Evolutionary conservation across 2,888 invertebrate species (phyloP), one percentile per base, ranked within the genome.

Genomic region (Gymnocheta viridis): DNA sequence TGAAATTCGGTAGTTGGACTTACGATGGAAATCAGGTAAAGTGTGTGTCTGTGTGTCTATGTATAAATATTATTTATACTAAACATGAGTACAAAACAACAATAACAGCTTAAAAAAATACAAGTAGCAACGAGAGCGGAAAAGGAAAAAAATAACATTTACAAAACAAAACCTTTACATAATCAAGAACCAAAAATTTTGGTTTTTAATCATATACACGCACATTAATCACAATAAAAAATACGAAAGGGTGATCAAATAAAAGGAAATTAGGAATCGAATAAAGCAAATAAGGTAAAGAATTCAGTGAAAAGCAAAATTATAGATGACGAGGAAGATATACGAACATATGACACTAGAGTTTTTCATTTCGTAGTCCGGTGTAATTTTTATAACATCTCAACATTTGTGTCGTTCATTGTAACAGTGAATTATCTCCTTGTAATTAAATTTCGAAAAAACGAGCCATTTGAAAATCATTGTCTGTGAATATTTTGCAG

Each of bases 1-100:
- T 99, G 97, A 98, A 99, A 96, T 99, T 99, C 93, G 99, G 99
- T 94, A 98, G 99, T 94, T 99, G 99, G 99, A 99, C 99, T 92
- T 98, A 99, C 94, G 97, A 98, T 93, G 98, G 98, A 94, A 96
- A 96, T 94, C 97, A 97, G 96, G 97, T 97, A 96, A 91, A 89
- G 88, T 88, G 87, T 87, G 49, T 77, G 77, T 72, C 12, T 77
- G 41, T 77, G 69, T 69, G 38, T n/a, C 29, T 24, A 44, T 24
- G 60, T 70, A 62, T 44, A 78, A 64, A 70, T 29, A 54, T 5
- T 17, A 41, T 47, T 44, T 27, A 67, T 27, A 47, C 35, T 19
- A 60, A 58, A 60, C 60, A 60, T 32, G 14, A 51, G 19, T 38
- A 77, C 27, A 29, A 19, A 24, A 69, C 56, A n/a, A 56, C 29